A percentile compares a stretch with the other conserved stretches of the same genome.
phyloP scores from a whole-genome alignment of 2,797 vertebrate species.

The Falco cherrug region DNA sequence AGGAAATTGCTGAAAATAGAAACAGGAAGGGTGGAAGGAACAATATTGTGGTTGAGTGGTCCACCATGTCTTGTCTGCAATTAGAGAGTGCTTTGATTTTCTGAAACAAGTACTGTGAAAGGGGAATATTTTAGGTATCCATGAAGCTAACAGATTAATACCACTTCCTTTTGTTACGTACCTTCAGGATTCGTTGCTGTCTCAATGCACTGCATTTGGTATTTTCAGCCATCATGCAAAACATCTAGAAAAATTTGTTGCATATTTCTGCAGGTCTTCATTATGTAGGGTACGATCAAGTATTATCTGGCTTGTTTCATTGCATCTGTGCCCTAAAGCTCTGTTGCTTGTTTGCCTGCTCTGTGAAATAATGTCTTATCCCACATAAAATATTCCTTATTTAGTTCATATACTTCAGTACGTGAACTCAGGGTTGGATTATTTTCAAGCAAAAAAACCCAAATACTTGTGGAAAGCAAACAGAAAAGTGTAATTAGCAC shows the following conservation, averaged over 20 bases:
- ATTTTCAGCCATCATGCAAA: background rate
- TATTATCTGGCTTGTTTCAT: background rate
- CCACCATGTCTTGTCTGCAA: background rate
- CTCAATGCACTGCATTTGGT: background rate
- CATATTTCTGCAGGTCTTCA: background rate
- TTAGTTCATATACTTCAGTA: background rate
- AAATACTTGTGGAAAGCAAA: background rate
- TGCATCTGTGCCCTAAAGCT: background rate
- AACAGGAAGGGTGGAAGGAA: background rate
- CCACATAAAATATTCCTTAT: background rate
- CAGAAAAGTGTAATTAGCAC: background rate
- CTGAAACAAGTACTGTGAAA: background rate
- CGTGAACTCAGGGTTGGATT: background rate
- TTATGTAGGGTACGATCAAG: background rate
- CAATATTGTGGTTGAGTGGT: background rate
- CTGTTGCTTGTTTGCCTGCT: background rate
- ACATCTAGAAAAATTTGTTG: background rate
- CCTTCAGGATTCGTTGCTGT: background rate
- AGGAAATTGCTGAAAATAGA: background rate
- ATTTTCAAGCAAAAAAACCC: background rate
- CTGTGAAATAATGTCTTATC: background rate
- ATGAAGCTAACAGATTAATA: background rate
- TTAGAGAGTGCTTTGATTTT: background rate
- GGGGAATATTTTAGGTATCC: background rate
- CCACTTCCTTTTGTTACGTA: background rate